Conservation (phyloP, 1,140 invertebrate genomes). For the Drosophila lacteicornis region DNA sequence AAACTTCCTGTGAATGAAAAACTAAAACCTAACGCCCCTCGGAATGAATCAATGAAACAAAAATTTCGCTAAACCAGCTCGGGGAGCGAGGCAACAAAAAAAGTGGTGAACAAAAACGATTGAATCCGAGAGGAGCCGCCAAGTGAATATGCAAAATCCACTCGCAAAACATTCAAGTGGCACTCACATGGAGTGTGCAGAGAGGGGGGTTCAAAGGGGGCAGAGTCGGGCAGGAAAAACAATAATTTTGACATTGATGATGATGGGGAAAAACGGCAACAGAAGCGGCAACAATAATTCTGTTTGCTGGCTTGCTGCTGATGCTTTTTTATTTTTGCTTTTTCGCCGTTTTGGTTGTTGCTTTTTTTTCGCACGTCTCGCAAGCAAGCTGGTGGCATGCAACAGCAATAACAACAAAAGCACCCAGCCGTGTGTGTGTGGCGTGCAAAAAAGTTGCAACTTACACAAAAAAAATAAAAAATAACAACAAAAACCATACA, state of each 20-base stretch:
- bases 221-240: constrained; percentile 61
- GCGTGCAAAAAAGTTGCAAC: constrained; percentile 81
- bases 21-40: not conserved
- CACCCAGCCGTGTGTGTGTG: constrained; percentile 49
- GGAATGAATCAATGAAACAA: constrained; percentile 22
- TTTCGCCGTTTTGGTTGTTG: constrained; percentile 46
- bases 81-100: not conserved
- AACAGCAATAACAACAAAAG: constrained; percentile 43
- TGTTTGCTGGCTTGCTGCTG: constrained; percentile 23
- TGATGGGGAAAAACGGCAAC: constrained; percentile 57
- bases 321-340: not conserved
- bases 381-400: constrained; percentile 53
- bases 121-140: constrained; percentile 22
- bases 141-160: constrained; percentile 56
- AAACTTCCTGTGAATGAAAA: constrained; percentile 8
- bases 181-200: constrained; percentile 36
- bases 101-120: constrained; percentile 4
- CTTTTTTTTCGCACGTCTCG: constrained; percentile 55
- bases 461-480: constrained; percentile 32
- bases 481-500: constrained; percentile 15
- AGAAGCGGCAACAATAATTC: constrained; percentile 54
- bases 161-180: constrained; percentile 59
- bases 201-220: not conserved
- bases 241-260: constrained; percentile 82
- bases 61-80: constrained; percentile 12